phyloP scores from a whole-genome alignment of 2,888 invertebrate genomes.

The Drosophila koepferae region DNA sequence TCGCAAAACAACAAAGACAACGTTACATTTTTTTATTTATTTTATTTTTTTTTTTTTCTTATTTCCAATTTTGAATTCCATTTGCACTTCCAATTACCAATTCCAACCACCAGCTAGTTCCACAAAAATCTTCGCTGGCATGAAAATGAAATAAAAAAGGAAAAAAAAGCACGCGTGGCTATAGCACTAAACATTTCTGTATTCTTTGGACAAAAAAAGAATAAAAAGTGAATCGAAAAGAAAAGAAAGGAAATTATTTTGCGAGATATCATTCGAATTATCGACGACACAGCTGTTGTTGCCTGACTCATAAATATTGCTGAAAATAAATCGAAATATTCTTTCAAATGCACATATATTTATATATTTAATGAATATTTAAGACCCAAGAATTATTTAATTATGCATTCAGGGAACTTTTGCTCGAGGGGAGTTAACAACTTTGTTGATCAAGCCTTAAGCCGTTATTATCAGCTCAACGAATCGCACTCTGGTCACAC shows the following conservation, averaged over 20 bases:
- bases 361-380: slow-evolving; percentile 7
- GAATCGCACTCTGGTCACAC: slow-evolving; percentile 7
- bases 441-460: not conserved
- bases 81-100: not conserved
- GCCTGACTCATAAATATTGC: slow-evolving; percentile 31
- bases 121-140: slow-evolving; percentile 29
- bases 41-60: not conserved
- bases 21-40: not conserved
- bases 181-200: slow-evolving; percentile 11
- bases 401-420: slow-evolving; percentile 14
- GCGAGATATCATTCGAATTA: slow-evolving; percentile 14
- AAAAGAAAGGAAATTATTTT: slow-evolving; percentile 11
- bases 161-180: slow-evolving; percentile 23
- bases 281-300: slow-evolving; percentile 24
- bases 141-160: slow-evolving; percentile 4
- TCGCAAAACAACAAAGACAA: slow-evolving; percentile 1
- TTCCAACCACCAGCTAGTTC: slow-evolving; percentile 5
- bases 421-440: slow-evolving; percentile 6
- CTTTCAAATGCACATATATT: not conserved
- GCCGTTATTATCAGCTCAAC: not conserved
- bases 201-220: not conserved
- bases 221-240: not conserved
- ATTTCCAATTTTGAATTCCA: not conserved
- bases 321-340: slow-evolving; percentile 1
- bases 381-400: slow-evolving; percentile 1